Base-by-base conservation (phyloP, 2,113 vertebrate species). In the Phyllostomus hastatus region DNA sequence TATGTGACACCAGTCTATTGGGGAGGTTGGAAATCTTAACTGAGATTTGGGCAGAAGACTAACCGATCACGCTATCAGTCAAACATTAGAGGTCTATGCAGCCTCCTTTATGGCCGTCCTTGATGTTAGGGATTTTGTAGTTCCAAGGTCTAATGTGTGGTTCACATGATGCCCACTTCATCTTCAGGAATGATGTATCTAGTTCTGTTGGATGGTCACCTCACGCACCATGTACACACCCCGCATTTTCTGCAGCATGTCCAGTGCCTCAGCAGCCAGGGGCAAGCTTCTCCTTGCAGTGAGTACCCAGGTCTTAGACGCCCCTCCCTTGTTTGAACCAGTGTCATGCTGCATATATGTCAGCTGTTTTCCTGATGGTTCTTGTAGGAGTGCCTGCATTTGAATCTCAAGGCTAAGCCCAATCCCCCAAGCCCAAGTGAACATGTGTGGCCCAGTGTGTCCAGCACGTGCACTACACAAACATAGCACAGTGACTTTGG, bases 351-450 rank as follows among this genome's bases (percentile, higher is more conserved):
- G 97, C 98, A 98, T 97, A 96, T 97, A 97, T 98, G 97, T 97
- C 96, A 48, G 38, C 96, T 98, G 95, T 67, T 98, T 82, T 98
- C 97, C 97, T 97, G 96, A 98, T 98, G 98, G 98, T 98, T 98
- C 98, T 98, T 97, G 69, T 41, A 97, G 96, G 98, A 98, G 97
- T 97, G 97, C 98, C 95, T 98, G 98, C 98, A 97, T 98, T 98
- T 98, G 98, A 98, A 97, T 98, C 98, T 98, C 97, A 97, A 98
- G 98, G 97, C 98, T 97, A 98, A 98, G 98, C 98, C 98, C 98
- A 96, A 98, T 98, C 98, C 98, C 97, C 75, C 85, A 97, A 98
- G 97, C 96, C 97, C 98, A 94, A 93, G 84, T 84, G 61, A 91
- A 88, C 96, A 95, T 92, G 95, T 97, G 96, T 97, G 97, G 97